These are phyloP conservation scores for Lamellibrachia columna DNA, from an alignment of 2,888 invertebrate species.

Conservation along the genomic window DNA sequence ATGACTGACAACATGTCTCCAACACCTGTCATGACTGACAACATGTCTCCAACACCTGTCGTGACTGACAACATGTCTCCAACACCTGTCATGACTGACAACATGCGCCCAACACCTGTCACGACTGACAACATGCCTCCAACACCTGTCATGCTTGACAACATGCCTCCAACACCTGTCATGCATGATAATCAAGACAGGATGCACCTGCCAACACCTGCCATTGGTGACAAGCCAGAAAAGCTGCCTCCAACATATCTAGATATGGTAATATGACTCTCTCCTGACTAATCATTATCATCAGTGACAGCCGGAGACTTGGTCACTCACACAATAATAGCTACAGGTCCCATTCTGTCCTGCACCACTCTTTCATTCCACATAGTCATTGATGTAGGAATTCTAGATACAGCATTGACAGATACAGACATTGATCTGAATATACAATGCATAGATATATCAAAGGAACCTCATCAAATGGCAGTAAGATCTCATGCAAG, in stretches of 20 bases:
- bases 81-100: not conserved
- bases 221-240: not conserved
- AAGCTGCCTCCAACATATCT: not conserved
- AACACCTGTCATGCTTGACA: not conserved
- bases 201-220: not conserved
- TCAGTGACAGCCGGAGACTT: not conserved
- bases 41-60: not conserved
- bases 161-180: not conserved
- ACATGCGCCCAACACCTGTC: not conserved
- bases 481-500: not conserved
- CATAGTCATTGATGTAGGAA: no score
- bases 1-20: not conserved
- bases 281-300: not conserved
- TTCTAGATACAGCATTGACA: not conserved
- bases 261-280: not conserved
- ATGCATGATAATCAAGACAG: not conserved
- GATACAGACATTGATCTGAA: not conserved
- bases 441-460: not conserved
- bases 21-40: not conserved
- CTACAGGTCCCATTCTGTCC: not conserved
- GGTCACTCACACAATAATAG: not conserved
- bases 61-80: not conserved
- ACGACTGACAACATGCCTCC: not conserved
- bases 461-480: not conserved
- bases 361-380: not conserved